Base-by-base conservation (phyloP, 2,797 vertebrate species). In the Hozukius guyotensis region DNA sequence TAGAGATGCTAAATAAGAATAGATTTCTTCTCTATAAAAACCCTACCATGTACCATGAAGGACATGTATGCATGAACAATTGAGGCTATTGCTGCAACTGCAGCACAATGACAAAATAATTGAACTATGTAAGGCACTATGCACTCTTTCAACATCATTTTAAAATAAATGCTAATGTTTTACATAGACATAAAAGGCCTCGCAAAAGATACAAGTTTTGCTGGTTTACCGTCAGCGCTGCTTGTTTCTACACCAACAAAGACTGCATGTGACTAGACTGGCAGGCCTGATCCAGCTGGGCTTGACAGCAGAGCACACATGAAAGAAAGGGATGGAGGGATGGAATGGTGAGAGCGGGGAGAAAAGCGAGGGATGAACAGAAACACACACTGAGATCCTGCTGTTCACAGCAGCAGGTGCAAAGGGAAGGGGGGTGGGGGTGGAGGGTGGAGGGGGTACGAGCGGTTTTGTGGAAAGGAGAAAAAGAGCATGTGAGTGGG, bases 381-480 rank as follows among this genome's bases (percentile, higher is more conserved):
- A 94, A 93, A 89, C 88, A 84, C 91, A 93, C 91, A 90, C 86
- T 85, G 89, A 90, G 92, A 90, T 93, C 94, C 92, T 94, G 95
- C 95, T 95, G 94, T 93, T 95, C 93, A 93, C 93, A 94, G 93
- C 92, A 83, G 95, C 94, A 95, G 95, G 94, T 94, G 94, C 93
- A 92, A 83, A 71, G 78, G 53, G 53, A 57, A 27, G n/a, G 53
- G 42, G 38, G 85, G 53, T 55, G 38, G 61, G 24, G 76, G 66
- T 52, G 62, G 63, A n/a, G 56, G 69, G 75, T 38, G 38, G 38
- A 16, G 38, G 38, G 83, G 32, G 72, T 57, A 49, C 9, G n/a
- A 62, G 75, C n/a, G 73, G 68, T 78, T 89, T 84, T 77, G 75
- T 83, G 71, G 77, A 83, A 86, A 78, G 72, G 49, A 80, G 70